phyloP scores from a whole-genome alignment of 2,888 invertebrate genomes.

The Eristalis intricaria region DNA sequence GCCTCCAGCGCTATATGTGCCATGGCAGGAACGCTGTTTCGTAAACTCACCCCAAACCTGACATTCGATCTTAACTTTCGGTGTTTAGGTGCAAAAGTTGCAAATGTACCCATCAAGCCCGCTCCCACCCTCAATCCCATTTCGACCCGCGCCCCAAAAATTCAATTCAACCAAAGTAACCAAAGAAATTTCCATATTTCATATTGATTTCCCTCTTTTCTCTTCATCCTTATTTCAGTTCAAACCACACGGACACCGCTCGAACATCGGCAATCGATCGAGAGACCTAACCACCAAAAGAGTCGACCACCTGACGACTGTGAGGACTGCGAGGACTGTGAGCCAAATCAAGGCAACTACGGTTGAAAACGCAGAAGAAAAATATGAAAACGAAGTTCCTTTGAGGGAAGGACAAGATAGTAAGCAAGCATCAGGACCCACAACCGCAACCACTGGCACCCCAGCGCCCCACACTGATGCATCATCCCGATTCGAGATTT shows the following conservation, averaged over 20 bases:
- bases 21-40: conserved; percentile 1
- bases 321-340: conserved; percentile 28
- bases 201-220: conserved; percentile 28
- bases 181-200: conserved; percentile 53
- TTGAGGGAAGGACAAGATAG: background rate
- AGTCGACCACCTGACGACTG: conserved; percentile 22
- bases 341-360: conserved; percentile 22
- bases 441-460: background rate
- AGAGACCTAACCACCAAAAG: conserved; percentile 34
- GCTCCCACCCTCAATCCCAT: background rate
- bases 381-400: conserved; percentile 43
- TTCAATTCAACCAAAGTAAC: conserved; percentile 47
- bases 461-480: conserved; percentile 44
- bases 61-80: conserved; percentile 44
- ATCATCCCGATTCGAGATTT: conserved; percentile 44
- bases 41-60: conserved; percentile 11
- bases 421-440: background rate
- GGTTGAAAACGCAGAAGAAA: conserved; percentile 15
- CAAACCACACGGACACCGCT: conserved; percentile 27
- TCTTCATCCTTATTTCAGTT: conserved; percentile 46
- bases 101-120: conserved; percentile 11
- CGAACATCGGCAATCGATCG: conserved; percentile 45
- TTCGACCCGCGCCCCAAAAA: background rate
- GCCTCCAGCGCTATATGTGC: background rate
- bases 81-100: conserved; percentile 31